Evolutionary conservation across 2,113 vertebrate genomes (phyloP).

Genomic region (Puntigrus tetrazona): DNA sequence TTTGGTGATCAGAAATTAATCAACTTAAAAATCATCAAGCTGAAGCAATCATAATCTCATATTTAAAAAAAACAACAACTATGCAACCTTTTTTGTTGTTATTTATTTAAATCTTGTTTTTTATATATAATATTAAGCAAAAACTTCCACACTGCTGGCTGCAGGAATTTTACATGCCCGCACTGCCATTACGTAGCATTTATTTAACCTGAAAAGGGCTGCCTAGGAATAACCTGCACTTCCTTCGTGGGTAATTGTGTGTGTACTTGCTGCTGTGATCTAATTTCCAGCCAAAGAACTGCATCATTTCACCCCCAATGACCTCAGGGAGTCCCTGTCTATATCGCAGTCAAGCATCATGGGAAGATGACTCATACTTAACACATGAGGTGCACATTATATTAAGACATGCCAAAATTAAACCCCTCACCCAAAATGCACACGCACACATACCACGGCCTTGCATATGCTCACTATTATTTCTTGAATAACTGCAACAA

Average conservation of each 20-base stretch:
- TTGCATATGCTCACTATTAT: background rate
- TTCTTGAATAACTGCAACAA: slow-evolving; percentile 15
- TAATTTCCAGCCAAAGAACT: slow-evolving; percentile 17
- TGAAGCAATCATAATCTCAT: no score
- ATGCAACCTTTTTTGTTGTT: no score
- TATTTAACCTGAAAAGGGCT: background rate
- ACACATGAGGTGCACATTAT: slow-evolving; percentile 2
- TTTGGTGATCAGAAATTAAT: background rate
- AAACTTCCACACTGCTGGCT: no score
- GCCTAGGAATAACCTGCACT: background rate
- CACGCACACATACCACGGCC: background rate
- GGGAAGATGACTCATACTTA: slow-evolving; percentile 39
- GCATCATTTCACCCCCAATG: background rate
- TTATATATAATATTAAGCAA: no score
- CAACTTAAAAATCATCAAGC: background rate
- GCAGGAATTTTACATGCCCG: background rate
- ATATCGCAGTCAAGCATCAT: background rate
- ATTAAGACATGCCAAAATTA: background rate
- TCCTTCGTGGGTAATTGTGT: background rate
- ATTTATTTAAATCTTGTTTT: no score
- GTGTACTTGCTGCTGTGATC: slow-evolving; percentile 2
- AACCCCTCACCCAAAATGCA: background rate
- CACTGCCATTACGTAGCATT: background rate
- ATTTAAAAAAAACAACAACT: no score
- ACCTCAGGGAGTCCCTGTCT: slow-evolving; percentile 30